Evolutionary conservation across 2,113 vertebrate species (phyloP).

Genomic region (Anoura caudifer): DNA sequence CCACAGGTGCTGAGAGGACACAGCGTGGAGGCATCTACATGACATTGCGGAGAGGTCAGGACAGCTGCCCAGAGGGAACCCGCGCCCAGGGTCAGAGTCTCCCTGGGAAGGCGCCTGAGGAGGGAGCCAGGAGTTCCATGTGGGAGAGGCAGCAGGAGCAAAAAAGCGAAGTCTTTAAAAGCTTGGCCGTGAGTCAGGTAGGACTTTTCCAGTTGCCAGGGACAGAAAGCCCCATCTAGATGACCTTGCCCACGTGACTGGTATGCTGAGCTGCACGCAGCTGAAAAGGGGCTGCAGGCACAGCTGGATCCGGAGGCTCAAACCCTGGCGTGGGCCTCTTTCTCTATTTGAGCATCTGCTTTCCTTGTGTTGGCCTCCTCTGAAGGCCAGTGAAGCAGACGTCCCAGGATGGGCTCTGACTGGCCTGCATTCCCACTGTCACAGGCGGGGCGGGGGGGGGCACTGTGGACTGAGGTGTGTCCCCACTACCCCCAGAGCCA

Average conservation of each 20-base stretch:
- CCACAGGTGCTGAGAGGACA: not conserved
- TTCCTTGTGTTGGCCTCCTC: not conserved
- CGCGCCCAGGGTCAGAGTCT: not conserved
- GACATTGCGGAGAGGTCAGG: not conserved
- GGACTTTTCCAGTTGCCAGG: not conserved
- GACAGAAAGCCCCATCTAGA: not conserved
- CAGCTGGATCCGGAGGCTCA: not conserved
- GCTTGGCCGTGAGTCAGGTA: not conserved
- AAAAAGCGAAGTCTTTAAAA: not conserved
- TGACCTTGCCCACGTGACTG: no score
- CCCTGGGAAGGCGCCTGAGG: not conserved
- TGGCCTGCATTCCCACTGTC: not conserved
- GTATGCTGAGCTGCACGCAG: not conserved
- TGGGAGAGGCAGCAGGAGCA: not conserved
- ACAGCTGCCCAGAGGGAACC: not conserved
- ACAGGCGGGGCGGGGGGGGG: not conserved
- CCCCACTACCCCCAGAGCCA: not conserved
- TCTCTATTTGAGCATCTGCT: not conserved
- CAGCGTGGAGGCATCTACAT: not conserved
- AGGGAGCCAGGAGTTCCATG: not conserved
- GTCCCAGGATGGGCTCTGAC: not conserved
- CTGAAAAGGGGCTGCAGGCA: not conserved
- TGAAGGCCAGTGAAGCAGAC: not conserved
- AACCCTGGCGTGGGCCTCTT: not conserved
- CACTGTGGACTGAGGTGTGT: accelerated